A percentile compares a stretch with the other conserved stretches of the same genome.
Conservation (phyloP, 2,113 vertebrate species). For the Larimichthys crocea region DNA sequence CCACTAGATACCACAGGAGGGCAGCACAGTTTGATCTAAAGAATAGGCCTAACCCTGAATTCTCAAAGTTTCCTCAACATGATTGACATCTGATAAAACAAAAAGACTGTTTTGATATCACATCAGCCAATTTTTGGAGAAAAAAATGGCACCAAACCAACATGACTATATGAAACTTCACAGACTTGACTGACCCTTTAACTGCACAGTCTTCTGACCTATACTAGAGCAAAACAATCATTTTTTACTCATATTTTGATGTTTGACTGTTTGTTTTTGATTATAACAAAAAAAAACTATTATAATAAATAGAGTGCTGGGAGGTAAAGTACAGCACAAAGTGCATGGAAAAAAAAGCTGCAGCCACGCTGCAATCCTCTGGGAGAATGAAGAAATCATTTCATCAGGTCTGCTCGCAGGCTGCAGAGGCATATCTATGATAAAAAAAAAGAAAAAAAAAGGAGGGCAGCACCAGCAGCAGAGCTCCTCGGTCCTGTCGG, state of each 20-base stretch:
- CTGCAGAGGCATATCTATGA: not conserved
- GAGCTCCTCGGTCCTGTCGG: constrained; percentile 28
- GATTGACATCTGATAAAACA: not conserved
- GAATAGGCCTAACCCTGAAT: not conserved
- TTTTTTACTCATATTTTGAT: not conserved
- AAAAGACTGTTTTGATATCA: not conserved
- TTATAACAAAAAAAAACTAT: not conserved
- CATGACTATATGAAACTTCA: not conserved
- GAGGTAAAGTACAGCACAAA: not conserved
- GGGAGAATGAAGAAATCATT: not conserved
- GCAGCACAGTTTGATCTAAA: not conserved
- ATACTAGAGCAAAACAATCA: not conserved
- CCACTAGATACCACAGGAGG: constrained; percentile 46
- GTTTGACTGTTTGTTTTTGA: not conserved
- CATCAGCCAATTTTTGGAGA: not conserved
- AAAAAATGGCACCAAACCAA: not conserved
- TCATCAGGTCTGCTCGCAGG: not conserved
- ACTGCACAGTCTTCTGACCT: too few species aligned
- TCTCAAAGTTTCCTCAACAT: constrained; percentile 1
- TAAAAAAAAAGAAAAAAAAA: not conserved
- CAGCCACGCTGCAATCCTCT: not conserved
- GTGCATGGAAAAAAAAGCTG: not conserved
- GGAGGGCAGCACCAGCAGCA: not conserved
- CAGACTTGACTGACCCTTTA: too few species aligned
- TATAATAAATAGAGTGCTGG: not conserved